Evolutionary conservation across 2,113 vertebrate genomes (phyloP), one percentile per base, ranked within the genome.

Genomic region (Coryphaenoides rupestris): DNA sequence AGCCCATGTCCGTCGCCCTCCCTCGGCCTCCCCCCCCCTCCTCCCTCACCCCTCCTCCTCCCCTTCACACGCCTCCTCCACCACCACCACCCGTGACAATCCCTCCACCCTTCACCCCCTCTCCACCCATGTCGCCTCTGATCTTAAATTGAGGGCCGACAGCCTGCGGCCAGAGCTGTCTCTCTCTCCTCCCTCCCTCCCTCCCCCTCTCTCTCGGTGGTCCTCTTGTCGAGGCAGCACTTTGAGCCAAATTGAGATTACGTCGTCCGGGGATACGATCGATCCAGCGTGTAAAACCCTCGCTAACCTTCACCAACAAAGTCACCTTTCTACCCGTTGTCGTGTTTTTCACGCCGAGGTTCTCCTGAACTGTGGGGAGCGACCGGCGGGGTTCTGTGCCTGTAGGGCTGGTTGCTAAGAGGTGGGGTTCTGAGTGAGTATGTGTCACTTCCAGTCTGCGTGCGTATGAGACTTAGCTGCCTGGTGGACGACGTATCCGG

Each of bases 201-300:
- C 10, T 40, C 33, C 7, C 33, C 13, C 33, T 10, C 33, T 40
- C 33, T 40, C 33, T 7, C 7, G 33, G 33, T 40, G 33, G 33
- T 40, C 33, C 33, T 40, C 33, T 40, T 40, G 67, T 58, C 72
- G 63, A 75, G 78, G 81, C 65, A 81, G 66, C 74, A 73, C 75
- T 81, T 87, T 66, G 75, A 86, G 89, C 87, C 87, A 85, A 85
- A 86, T 84, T 89, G 88, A 91, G 87, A 91, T 91, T 89, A 89
- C 85, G 60, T 66, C 85, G 60, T 66, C 79, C 78, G 69, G 79
- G 7, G 75, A 80, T 86, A 76, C 83, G 83, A 87, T 86, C 76
- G 62, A 86, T 86, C 65, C 65, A 63, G 55, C 47, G n/a, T 70
- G 60, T 54, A 17, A 66, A 66, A 76, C 77, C 77, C 73, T 62